Base-by-base conservation (phyloP, 2,888 invertebrate genomes). In the Pollenia labialis region DNA sequence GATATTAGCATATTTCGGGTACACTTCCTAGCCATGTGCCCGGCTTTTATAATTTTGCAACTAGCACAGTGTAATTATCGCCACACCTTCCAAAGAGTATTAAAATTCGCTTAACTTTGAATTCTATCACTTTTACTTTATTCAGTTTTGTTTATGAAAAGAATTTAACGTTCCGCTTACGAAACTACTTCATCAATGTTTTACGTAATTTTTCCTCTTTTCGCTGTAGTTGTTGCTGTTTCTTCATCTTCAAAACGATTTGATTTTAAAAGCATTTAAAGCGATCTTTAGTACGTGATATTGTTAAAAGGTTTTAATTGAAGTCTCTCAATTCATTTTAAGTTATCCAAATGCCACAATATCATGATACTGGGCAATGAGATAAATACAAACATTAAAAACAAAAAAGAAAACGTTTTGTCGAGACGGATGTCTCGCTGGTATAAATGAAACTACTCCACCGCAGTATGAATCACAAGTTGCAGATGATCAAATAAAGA, bases 281-380 rank as follows among this genome's bases (percentile, higher is more conserved):
- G 88, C 90, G 91, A 90, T 91, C 89, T 88, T 90, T 88, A 84
- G 90, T 90, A 92, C 92, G 92, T 92, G 92, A 92, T 92, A 92
- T 91, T 92, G 91, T 92, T 92, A 92, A 92, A 91, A 90, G 91
- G 91, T 91, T 91, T 92, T 92, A 91, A 91, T 91, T 91, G 91
- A 92, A 92, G 91, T 90, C 90, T 89, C 83, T 88, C 83, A 81
- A 85, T 85, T 84, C 79, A 66, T 85, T 85, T 85, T 23, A 44
- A 74, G 74, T 74, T 79, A 46, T 50, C 58, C 52, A 68, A 16
- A 66, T 46, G 58, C 14, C 23, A 72, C 62, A 40, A 42, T n/a
- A 3, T 44, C n/a, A 10, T 52, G 52, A 66, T 48, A n/a, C 44
- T 14, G 46, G 32, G 54, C 48, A 48, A 50, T 48, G n/a, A 62